Evolutionary conservation across 2,797 vertebrate genomes (phyloP).

Genomic region (Argya squamiceps): DNA sequence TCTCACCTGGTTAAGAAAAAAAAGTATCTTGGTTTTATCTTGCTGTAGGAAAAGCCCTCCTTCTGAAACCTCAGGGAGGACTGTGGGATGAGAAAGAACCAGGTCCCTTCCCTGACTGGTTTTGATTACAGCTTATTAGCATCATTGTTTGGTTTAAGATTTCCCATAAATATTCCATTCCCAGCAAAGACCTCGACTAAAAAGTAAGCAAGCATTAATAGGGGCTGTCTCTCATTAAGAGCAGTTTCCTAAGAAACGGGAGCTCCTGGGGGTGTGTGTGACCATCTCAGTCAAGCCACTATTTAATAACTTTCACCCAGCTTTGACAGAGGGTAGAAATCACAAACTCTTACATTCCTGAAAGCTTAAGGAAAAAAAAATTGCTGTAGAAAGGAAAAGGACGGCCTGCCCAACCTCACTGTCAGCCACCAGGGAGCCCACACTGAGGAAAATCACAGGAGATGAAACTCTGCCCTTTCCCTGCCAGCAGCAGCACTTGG

Average conservation of each 20-base stretch:
- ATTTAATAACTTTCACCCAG: neutral
- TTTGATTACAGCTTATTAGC: slow-evolving; percentile 44
- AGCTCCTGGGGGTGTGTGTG: neutral
- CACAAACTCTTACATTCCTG: accelerated
- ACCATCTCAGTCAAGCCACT: neutral
- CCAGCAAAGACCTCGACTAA: neutral
- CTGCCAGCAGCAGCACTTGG: neutral
- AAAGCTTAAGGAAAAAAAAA: neutral
- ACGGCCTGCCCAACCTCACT: neutral
- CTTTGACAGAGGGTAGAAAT: neutral
- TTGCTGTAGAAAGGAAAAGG: neutral
- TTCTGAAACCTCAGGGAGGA: neutral
- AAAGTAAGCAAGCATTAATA: neutral
- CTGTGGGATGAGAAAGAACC: neutral
- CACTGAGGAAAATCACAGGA: accelerated
- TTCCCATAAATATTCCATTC: slow-evolving; percentile 53
- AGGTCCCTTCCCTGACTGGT: slow-evolving; percentile 6
- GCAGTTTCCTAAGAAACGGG: neutral
- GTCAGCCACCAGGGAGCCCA: neutral
- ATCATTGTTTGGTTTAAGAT: neutral
- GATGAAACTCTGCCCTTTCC: neutral
- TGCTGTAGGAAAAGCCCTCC: neutral
- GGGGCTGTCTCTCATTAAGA: neutral
- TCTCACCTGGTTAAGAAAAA: neutral
- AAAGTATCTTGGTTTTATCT: neutral